Percentiles rank a stretch among this genome's conserved stretches.
These are phyloP conservation scores for Rhyacichthys aspro DNA, from an alignment of 2,797 vertebrate species.

Conservation along the genomic window DNA sequence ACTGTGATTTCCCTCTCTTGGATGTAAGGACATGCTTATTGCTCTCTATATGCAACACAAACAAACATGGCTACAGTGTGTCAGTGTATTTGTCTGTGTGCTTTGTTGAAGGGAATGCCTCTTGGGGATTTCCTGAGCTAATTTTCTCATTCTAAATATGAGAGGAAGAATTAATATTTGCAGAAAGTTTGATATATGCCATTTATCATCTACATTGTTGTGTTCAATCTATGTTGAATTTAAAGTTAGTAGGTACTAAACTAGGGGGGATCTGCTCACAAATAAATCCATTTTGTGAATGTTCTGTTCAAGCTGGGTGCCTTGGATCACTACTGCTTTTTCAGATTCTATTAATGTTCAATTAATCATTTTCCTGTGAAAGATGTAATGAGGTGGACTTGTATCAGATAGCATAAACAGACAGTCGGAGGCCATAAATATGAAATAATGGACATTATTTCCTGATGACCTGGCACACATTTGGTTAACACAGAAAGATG, in stretches of 20 bases:
- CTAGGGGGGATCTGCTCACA: slow-evolving; percentile 57
- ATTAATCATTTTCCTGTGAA: slow-evolving; percentile 67
- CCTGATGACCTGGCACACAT: slow-evolving; percentile 25
- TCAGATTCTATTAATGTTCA: slow-evolving; percentile 71
- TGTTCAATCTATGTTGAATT: slow-evolving; percentile 53
- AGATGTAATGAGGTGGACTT: slow-evolving; percentile 42
- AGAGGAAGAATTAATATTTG: slow-evolving; percentile 29
- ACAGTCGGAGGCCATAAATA: slow-evolving; percentile 30
- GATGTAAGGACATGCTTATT: slow-evolving; percentile 41
- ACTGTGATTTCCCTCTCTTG: slow-evolving; percentile 47
- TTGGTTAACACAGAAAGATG: slow-evolving; percentile 59
- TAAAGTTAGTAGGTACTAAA: slow-evolving; percentile 59
- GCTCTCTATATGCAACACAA: slow-evolving; percentile 25
- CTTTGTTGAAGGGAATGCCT: slow-evolving; percentile 20
- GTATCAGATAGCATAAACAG: slow-evolving; percentile 59
- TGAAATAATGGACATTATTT: slow-evolving; percentile 42
- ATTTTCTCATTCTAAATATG: slow-evolving; percentile 15
- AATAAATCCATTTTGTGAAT: slow-evolving; percentile 67
- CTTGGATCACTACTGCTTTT: slow-evolving; percentile 45
- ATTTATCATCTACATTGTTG: slow-evolving; percentile 47
- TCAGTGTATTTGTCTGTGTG: slow-evolving; percentile 33
- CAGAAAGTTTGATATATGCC: slow-evolving; percentile 36
- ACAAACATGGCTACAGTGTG: slow-evolving; percentile 28
- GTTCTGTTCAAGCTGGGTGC: slow-evolving; percentile 50
- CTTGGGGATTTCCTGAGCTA: slow-evolving; percentile 27